These are phyloP conservation scores for Martes flavigula DNA, from an alignment of 2,797 vertebrate species.

Conservation along the genomic window DNA sequence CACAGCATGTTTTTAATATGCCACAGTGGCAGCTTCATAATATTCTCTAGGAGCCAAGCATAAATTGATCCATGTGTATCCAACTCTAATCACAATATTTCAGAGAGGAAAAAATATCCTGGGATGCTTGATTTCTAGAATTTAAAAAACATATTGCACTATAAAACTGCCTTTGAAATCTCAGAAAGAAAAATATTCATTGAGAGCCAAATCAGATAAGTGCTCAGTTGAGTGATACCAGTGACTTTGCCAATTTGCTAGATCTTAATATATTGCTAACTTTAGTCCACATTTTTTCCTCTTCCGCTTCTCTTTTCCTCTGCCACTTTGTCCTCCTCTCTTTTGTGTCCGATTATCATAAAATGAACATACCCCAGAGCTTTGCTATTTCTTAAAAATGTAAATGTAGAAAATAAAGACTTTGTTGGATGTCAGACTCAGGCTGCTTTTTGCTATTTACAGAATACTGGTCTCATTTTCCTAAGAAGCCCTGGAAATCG, in stretches of 20 bases:
- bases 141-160: constrained; percentile 55
- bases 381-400: constrained; percentile 52
- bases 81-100: constrained; percentile 59
- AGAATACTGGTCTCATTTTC: constrained; percentile 56
- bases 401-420: constrained; percentile 40
- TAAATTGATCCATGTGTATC: constrained; percentile 40
- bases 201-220: constrained; percentile 12
- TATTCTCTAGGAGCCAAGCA: constrained; percentile 12
- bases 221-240: background rate
- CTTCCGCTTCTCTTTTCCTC: background rate
- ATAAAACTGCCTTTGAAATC: constrained; percentile 59
- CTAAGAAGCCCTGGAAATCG: constrained; percentile 18
- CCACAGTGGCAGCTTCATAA: background rate
- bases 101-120: background rate
- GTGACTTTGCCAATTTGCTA: constrained; percentile 23
- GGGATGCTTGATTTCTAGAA: constrained; percentile 57
- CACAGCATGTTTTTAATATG: constrained; percentile 25
- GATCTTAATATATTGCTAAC: constrained; percentile 40
- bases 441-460: background rate
- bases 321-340: background rate
- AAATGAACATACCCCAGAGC: background rate
- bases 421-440: background rate
- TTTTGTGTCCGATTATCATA: constrained; percentile 60
- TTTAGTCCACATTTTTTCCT: background rate
- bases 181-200: constrained; percentile 61